Percentiles rank a stretch among this genome's conserved stretches.
Evolutionary conservation across 2,113 vertebrate species (phyloP).

Genomic region (Boleophthalmus pectinirostris): DNA sequence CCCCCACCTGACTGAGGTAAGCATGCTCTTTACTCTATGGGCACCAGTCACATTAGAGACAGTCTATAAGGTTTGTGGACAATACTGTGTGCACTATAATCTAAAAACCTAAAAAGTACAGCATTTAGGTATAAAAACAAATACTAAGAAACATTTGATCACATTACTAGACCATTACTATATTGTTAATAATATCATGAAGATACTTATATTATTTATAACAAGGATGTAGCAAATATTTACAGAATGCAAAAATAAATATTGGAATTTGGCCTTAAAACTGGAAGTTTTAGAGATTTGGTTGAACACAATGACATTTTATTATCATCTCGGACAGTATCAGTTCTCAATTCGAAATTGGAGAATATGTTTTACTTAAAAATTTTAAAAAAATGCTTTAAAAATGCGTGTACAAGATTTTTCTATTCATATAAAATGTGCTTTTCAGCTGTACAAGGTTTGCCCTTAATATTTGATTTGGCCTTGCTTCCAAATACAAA

Average conservation of each 20-base stretch:
- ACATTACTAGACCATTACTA: background rate
- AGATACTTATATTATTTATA: background rate
- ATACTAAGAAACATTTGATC: background rate
- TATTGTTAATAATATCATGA: background rate
- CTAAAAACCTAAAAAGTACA: no score
- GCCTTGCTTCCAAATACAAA: constrained; percentile 3
- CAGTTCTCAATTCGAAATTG: no score
- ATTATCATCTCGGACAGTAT: no score
- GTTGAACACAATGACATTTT: no score
- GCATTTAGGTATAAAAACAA: background rate
- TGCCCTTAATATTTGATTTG: background rate
- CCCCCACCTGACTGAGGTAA: constrained; percentile 97
- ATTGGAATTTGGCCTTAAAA: no score
- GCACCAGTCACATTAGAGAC: background rate
- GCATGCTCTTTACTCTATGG: background rate
- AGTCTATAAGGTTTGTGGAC: background rate
- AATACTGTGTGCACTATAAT: background rate
- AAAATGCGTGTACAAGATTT: background rate
- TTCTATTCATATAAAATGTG: background rate
- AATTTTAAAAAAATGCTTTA: no score
- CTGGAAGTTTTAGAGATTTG: no score
- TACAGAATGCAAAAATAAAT: no score
- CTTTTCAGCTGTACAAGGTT: background rate
- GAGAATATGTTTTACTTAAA: no score
- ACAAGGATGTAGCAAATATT: background rate